Evolutionary conservation across 2,797 vertebrate genomes (phyloP).

Genomic region (Alosa sapidissima): DNA sequence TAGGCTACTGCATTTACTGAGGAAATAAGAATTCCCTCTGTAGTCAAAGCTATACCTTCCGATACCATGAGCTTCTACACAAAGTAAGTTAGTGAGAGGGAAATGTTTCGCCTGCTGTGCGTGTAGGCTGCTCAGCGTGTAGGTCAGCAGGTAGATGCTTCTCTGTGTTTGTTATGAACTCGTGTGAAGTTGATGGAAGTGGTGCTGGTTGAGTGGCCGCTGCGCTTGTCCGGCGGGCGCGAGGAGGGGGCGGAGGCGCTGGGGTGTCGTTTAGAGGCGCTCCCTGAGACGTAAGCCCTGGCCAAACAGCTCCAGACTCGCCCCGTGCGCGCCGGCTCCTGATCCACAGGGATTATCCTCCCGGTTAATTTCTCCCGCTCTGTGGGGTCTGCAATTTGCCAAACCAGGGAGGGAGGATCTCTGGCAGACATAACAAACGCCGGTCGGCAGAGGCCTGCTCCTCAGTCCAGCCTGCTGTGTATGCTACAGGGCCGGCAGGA

Average conservation of each 20-base stretch:
- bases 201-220: neutral
- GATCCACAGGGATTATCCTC: conserved; percentile 76
- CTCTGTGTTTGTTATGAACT: neutral
- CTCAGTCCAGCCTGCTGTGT: too few relatives aligned
- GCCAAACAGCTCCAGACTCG: conserved; percentile 80
- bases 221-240: neutral
- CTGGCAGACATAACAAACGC: conserved; percentile 69
- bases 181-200: neutral
- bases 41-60: neutral
- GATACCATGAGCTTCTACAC: neutral
- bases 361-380: conserved; percentile 79
- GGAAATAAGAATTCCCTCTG: too few relatives aligned
- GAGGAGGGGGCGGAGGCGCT: too few relatives aligned
- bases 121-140: too few relatives aligned
- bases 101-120: too few relatives aligned
- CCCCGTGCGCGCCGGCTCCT: conserved; percentile 71
- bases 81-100: too few relatives aligned
- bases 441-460: conserved; percentile 53
- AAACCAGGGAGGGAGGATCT: conserved; percentile 64
- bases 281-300: conserved; percentile 75
- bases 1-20: too few relatives aligned
- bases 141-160: neutral
- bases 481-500: neutral
- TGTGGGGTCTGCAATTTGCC: conserved; percentile 80
- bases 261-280: conserved; percentile 68